Evolutionary conservation across 2,113 vertebrate species (phyloP).

Genomic region (Zosterops japonicus): DNA sequence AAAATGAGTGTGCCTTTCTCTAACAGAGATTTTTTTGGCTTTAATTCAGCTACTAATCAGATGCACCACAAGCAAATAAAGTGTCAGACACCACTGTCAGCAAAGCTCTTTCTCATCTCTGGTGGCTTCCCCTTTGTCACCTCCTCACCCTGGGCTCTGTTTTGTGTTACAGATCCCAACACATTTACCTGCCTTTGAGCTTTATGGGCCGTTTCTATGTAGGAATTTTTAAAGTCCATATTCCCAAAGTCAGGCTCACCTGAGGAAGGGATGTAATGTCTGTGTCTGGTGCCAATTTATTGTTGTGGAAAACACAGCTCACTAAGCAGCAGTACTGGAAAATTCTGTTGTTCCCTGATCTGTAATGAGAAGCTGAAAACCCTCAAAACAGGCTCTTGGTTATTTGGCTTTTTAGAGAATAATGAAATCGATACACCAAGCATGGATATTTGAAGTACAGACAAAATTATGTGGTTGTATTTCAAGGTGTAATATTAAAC

Average conservation of each 20-base stretch:
- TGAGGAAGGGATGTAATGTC: not conserved
- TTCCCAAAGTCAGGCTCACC: not conserved
- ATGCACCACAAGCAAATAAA: not conserved
- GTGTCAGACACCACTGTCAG: not conserved
- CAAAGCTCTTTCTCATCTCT: not conserved
- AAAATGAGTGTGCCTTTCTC: not conserved
- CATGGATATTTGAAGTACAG: conserved; percentile 41
- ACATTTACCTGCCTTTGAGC: not conserved
- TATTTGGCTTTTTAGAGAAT: conserved; percentile 48
- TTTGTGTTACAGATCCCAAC: not conserved
- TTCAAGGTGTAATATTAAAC: not conserved
- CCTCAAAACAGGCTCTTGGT: conserved; percentile 23
- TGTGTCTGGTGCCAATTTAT: not conserved
- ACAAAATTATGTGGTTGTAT: conserved; percentile 1
- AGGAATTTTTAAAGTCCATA: not conserved
- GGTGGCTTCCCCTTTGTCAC: not conserved
- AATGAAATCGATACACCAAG: conserved; percentile 49
- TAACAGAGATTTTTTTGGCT: not conserved
- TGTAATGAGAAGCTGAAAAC: not conserved
- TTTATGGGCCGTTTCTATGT: not conserved
- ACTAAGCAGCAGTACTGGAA: not conserved
- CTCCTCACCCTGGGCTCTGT: not conserved
- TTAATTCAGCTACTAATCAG: not conserved
- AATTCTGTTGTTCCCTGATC: not conserved
- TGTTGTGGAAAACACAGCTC: not conserved